Evolutionary conservation across 2,888 invertebrate genomes (phyloP), one percentile per base, ranked within the genome.

Genomic region (Leucozona laternaria): DNA sequence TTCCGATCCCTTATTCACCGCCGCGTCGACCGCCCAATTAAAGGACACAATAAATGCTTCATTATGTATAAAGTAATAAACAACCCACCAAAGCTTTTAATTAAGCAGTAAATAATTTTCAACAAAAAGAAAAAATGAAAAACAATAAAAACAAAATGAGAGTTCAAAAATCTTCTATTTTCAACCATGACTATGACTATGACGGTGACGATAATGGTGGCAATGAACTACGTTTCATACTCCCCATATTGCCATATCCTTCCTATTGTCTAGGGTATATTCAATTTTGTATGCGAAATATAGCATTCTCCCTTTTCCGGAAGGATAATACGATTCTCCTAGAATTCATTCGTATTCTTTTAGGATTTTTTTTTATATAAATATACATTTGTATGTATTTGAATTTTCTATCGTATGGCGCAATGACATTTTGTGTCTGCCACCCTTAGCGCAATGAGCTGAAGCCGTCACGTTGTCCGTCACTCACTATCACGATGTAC

Each of bases 61-160:
- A 84, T 79, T 76, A 71, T 76, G 45, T 48, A 71, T 53, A 48
- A 40, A 70, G 79, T 77, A 77, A 81, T 81, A 81, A 81, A 81
- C 77, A 77, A 55, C 53, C 58, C 71, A 71, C 57, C 79, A 76
- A 75, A 64, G 71, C 79, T 71, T 66, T 66, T 79, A 84, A 76
- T 79, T 84, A 71, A 79, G 84, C 75, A 48, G 76, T 66, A 48
- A 53, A 66, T 76, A 53, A 79, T 77, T 77, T 72, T 58, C 31
- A 20, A 48, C n/a, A 43, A 43, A 40, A 37, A 13, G 4, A 37
- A 37, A 37, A 37, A 4, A n/a, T n/a, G n/a, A 48, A 43, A 28
- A 37, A 37, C 2, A 13, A 31, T 31, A 31, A 48, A 43, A 43
- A 20, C 20, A 45, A 37, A 79, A 71, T 75, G 70, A 15, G 75